Evolutionary conservation across 1,140 invertebrate genomes (phyloP), one percentile per base, ranked within the genome.

Genomic region (Littorina saxatilis): DNA sequence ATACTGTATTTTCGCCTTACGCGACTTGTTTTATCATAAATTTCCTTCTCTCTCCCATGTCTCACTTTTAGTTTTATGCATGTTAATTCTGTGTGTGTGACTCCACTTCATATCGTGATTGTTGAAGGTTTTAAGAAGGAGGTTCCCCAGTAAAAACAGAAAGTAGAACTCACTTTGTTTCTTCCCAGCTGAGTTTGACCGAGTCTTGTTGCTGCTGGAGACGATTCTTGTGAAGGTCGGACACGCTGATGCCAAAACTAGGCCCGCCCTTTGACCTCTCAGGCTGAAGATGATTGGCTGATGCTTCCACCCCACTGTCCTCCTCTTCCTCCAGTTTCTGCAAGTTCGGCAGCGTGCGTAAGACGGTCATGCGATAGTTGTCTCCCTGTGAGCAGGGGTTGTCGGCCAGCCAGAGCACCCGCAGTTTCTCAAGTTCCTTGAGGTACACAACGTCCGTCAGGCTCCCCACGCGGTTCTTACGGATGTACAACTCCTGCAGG

Each of bases 391-490:
- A 95, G 93, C 97, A 98, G 27, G 97, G 97, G 94, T 99, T 99
- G 93, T 98, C 98, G 82, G 96, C 96, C 17, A 99, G 93, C 96
- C 97, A 98, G 35, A 99, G 93, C 90, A 95, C 96, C 83, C 95
- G 95, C 78, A 99, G 94, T 84, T 95, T 95, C 9, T 96, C 95
- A 85, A 98, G 93, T 85, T 94, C 94, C 92, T 95, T 95, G 68
- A 99, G 94, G 91, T 98, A 97, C 80, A 95, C 95, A 94, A 93
- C 91, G 94, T 99, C 96, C 88, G 96, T 95, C 58, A 99, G 93
- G 91, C 97, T 95, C 68, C 94, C 91, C 82, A 99, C 98, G 88
- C 96, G 95, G 93, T 99, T 99, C 93, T 98, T 98, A 80, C 98
- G 93, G 81, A 99, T 95, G 93, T 98, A 99, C 78, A 99, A 92